Evolutionary conservation across 1,140 invertebrate species (phyloP).

Genomic region (Bombus pascuorum): DNA sequence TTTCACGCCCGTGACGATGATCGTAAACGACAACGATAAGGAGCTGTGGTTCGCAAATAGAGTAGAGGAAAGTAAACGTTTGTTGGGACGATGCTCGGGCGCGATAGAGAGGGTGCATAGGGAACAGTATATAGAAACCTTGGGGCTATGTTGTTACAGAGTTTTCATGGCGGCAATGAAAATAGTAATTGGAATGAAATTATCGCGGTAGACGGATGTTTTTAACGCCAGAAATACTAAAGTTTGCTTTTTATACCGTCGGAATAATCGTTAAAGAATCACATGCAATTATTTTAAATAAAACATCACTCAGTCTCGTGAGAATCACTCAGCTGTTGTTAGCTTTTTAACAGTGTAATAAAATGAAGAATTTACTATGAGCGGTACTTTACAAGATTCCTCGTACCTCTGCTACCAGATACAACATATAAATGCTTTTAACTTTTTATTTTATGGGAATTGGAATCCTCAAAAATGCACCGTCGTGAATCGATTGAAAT

Average conservation of each 20-base stretch:
- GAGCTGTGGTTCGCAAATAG: not conserved
- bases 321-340: not conserved
- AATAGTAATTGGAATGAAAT: slow-evolving; percentile 17
- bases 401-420: too few relatives aligned
- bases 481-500: too few relatives aligned
- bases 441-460: too few relatives aligned
- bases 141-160: slow-evolving; percentile 2
- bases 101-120: not conserved
- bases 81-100: not conserved
- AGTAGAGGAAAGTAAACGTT: slow-evolving; percentile 1
- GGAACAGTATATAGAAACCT: not conserved
- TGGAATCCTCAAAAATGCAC: too few relatives aligned
- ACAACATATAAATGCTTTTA: too few relatives aligned
- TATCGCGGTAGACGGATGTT: not conserved
- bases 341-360: not conserved
- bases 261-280: not conserved
- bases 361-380: not conserved
- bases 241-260: not conserved
- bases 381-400: too few relatives aligned
- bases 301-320: not conserved
- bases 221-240: not conserved
- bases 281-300: not conserved
- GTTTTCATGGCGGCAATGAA: not conserved
- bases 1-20: slow-evolving; percentile 23
- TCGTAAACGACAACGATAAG: slow-evolving; percentile 35